Evolutionary conservation across 2,113 vertebrate species (phyloP).

Genomic region (Ictalurus furcatus): DNA sequence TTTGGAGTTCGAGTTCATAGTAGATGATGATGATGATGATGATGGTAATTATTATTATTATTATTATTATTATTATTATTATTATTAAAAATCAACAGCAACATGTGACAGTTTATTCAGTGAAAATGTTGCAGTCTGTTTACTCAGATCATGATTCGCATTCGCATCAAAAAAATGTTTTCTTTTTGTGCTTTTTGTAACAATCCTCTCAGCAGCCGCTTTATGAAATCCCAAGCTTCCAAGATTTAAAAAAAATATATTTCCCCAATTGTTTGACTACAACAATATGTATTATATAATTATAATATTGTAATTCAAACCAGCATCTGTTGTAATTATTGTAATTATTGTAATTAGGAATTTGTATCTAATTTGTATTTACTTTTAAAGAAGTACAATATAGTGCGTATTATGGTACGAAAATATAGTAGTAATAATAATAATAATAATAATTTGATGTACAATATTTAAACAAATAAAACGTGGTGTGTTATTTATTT

Average conservation of each 20-base stretch:
- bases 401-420: not conserved
- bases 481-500: not conserved
- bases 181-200: not conserved
- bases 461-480: not conserved
- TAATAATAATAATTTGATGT: not conserved
- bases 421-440: not conserved
- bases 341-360: not conserved
- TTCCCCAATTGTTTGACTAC: not conserved
- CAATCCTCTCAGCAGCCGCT: not conserved
- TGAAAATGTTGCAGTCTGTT: not conserved
- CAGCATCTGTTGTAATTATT: not conserved
- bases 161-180: not conserved
- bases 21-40: not conserved
- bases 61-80: not conserved
- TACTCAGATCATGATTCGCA: not conserved
- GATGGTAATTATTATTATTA: too few species aligned
- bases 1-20: too few species aligned
- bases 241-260: not conserved
- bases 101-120: not conserved
- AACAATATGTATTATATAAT: not conserved
- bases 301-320: not conserved
- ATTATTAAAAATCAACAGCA: not conserved
- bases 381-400: not conserved
- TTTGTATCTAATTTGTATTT: not conserved
- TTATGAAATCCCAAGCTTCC: not conserved